These are phyloP conservation scores for Eupeodes corollae DNA, from an alignment of 1,140 invertebrate species.

Conservation along the genomic window DNA sequence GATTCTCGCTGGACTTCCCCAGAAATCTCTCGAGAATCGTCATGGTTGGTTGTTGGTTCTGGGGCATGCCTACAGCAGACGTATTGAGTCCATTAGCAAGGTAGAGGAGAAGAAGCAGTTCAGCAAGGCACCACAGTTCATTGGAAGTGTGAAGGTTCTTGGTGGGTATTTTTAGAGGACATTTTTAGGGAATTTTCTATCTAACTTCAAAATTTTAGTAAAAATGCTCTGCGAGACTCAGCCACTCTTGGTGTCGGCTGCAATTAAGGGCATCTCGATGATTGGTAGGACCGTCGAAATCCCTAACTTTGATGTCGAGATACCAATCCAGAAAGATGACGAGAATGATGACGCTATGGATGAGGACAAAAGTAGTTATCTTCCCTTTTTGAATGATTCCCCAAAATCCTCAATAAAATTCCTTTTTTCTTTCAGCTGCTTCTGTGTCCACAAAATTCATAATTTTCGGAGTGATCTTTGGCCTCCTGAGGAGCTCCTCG, in stretches of 20 bases:
- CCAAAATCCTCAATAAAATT: neutral
- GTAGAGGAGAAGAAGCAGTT: conserved; percentile 12
- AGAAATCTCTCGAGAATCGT: conserved; percentile 29
- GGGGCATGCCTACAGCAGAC: conserved; percentile 28
- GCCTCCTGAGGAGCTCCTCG: conserved; percentile 24
- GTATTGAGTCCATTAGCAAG: conserved; percentile 12
- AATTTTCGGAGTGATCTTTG: conserved; percentile 27
- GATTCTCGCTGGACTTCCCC: conserved; percentile 17
- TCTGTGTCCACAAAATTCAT: conserved; percentile 22
- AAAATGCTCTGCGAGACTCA: conserved; percentile 30
- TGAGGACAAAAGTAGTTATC: conserved; percentile 18
- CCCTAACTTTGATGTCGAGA: conserved; percentile 30
- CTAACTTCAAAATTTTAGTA: conserved; percentile 15
- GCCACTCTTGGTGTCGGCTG: conserved; percentile 30
- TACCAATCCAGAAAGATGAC: conserved; percentile 12
- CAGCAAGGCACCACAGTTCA: conserved; percentile 22
- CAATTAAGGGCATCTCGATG: conserved; percentile 34
- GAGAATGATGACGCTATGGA: conserved; percentile 24
- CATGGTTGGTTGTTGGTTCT: conserved; percentile 33
- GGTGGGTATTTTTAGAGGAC: conserved; percentile 8
- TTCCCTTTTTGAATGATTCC: neutral
- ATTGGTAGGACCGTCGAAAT: conserved; percentile 30
- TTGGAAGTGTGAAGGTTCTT: conserved; percentile 25
- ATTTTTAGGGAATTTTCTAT: neutral
- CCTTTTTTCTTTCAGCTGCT: conserved; percentile 5